Conservation (phyloP, 2,113 vertebrate species). For the Rhineura floridana region DNA sequence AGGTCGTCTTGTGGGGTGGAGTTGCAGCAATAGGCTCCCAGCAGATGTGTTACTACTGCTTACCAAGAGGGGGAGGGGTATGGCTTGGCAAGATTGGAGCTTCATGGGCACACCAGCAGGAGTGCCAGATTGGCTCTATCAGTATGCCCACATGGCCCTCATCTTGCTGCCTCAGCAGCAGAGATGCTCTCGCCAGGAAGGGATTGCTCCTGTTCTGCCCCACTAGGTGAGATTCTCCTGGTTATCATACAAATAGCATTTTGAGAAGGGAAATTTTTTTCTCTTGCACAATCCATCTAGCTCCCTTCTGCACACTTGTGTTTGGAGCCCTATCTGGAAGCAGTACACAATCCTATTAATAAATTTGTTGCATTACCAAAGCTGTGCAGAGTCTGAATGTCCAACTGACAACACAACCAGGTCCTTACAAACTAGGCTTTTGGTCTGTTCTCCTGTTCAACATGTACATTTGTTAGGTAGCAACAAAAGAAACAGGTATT, state of each 20-base stretch:
- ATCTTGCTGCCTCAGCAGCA: no score
- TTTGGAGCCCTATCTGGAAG: background rate
- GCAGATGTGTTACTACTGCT: no score
- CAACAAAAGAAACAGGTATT: background rate
- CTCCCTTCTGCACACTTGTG: background rate
- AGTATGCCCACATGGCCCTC: no score
- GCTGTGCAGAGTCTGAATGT: background rate
- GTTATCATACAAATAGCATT: slow-evolving; percentile 60
- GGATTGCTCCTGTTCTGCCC: no score
- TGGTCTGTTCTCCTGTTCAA: background rate
- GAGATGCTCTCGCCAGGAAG: no score
- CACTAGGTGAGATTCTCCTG: background rate
- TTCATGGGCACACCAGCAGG: no score
- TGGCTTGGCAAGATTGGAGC: no score
- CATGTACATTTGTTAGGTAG: background rate
- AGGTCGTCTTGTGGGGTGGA: no score
- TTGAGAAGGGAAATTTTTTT: slow-evolving; percentile 55
- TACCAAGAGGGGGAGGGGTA: no score
- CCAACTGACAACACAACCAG: background rate
- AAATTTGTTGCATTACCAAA: background rate
- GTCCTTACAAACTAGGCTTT: background rate
- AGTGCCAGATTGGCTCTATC: no score
- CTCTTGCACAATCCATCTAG: slow-evolving; percentile 36
- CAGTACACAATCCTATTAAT: background rate
- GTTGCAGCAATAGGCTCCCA: no score